phyloP scores from a whole-genome alignment of 2,113 vertebrate genomes.

The Ceyx melanurus region DNA sequence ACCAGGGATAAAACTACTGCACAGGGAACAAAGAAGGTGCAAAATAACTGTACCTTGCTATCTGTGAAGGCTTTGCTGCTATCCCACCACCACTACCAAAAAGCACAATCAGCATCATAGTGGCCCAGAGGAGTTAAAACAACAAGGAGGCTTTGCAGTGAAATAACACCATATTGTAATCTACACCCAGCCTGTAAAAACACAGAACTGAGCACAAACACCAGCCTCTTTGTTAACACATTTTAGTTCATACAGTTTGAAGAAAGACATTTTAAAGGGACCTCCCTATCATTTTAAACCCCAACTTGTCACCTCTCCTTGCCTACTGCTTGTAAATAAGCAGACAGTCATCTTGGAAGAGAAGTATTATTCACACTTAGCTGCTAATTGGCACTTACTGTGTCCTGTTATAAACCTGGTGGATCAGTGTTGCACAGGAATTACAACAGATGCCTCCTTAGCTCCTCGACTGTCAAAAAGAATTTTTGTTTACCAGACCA shows the following conservation, averaged over 20 bases:
- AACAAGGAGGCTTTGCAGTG: neutral
- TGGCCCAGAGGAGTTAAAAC: neutral
- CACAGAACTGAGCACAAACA: neutral
- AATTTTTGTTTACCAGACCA: neutral
- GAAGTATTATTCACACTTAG: neutral
- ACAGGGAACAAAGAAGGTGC: neutral
- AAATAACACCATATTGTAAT: constrained; percentile 16
- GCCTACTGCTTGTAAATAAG: neutral
- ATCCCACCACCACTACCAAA: accelerated
- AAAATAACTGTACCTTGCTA: neutral
- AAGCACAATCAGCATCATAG: accelerated
- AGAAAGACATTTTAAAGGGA: constrained; percentile 9
- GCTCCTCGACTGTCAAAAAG: neutral
- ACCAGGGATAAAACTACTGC: neutral
- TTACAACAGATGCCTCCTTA: neutral
- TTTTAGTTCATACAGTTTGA: neutral
- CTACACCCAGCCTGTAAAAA: neutral
- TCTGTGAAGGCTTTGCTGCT: neutral
- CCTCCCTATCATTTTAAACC: neutral
- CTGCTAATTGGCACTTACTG: neutral
- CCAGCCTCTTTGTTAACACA: neutral
- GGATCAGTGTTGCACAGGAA: neutral
- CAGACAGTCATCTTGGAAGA: neutral
- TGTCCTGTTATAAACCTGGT: neutral
- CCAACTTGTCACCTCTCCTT: neutral